Conservation (phyloP, 2,113 vertebrate genomes). For the Ploceus nigricollis region DNA sequence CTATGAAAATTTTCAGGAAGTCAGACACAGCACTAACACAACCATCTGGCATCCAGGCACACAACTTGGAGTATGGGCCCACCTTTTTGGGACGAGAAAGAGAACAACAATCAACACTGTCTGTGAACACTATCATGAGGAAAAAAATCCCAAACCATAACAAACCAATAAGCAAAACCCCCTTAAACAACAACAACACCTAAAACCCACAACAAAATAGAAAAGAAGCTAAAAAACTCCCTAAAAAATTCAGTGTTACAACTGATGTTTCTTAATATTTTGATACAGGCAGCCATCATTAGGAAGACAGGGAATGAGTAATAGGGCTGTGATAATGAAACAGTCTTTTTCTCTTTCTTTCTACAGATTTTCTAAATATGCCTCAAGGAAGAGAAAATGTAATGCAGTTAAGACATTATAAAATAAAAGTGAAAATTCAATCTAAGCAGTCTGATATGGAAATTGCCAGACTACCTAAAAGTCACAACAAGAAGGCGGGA, state of each 20-base stretch:
- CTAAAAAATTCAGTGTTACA: background rate
- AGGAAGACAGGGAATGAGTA: background rate
- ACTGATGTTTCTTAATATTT: background rate
- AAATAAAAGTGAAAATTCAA: background rate
- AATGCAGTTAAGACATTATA: background rate
- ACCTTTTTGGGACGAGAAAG: background rate
- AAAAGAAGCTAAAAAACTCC: background rate
- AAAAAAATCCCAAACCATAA: background rate
- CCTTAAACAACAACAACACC: background rate
- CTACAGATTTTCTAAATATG: background rate
- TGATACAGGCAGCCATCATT: background rate
- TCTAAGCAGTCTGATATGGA: background rate
- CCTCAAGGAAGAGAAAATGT: background rate
- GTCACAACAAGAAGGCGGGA: rapidly evolving
- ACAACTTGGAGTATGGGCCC: background rate
- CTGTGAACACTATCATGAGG: rapidly evolving
- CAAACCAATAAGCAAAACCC: background rate
- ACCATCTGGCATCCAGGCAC: background rate
- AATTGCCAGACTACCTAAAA: background rate
- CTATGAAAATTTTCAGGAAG: background rate
- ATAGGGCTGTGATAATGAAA: background rate
- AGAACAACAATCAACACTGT: background rate
- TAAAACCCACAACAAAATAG: background rate
- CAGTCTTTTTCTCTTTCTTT: background rate
- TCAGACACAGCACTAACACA: background rate